Base-by-base conservation (phyloP, 2,888 invertebrate genomes). In the Seira musarum region DNA sequence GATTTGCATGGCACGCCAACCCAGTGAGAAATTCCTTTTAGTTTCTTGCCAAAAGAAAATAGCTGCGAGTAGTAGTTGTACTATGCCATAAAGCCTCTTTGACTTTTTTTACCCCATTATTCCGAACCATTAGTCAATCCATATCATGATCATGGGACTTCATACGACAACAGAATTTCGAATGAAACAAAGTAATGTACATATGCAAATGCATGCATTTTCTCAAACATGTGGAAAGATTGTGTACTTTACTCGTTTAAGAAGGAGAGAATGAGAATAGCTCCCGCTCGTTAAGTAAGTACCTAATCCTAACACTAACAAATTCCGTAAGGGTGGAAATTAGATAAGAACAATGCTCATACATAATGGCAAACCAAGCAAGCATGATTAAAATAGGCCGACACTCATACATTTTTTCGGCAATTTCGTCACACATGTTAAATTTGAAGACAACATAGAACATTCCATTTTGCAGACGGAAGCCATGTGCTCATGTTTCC, bases 41-140 rank as follows among this genome's bases (percentile, higher is more conserved):
- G 6, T 8, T 40, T 40, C 40, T 40, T 40, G 40, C 40, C 40
- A 40, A 40, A 40, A 40, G 6, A 40, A 40, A 13, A 40, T 5
- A 40, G 40, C 40, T 40, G n/a, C n/a, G n/a, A n/a, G n/a, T n/a
- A n/a, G 40, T 40, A 40, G 40, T 40, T 40, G 40, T 8, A 13
- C 40, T n/a, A n/a, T n/a, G n/a, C n/a, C n/a, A n/a, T n/a, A n/a
- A n/a, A n/a, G n/a, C n/a, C n/a, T n/a, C n/a, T n/a, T 40, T 40
- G 40, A 8, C 40, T 40, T 8, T 8, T 13, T 30, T 57, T 53
- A 24, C 60, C 46, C 67, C 67, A 67, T 67, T 67, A 67, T 49
- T 69, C 69, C 69, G 60, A 69, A 25, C 69, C 69, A 69, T 69
- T 69, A 69, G 69, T 57, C 69, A 60, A 19, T 69, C 19, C 57